These are phyloP conservation scores for Cremastobaeus sp. DNA, from an alignment of 2,888 invertebrate genomes.

Conservation along the genomic window DNA sequence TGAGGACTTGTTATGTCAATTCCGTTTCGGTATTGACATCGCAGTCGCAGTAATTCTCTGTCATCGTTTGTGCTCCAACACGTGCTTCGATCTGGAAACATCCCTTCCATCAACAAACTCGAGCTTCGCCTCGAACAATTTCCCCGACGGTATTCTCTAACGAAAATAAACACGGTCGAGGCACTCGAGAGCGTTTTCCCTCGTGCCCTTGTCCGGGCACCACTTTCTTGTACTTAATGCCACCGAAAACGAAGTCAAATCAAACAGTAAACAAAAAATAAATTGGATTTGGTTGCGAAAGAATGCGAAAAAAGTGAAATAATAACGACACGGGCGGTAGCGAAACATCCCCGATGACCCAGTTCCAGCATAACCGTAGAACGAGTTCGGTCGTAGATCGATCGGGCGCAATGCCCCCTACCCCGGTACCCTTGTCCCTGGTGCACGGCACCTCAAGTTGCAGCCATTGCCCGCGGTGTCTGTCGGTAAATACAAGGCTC, in stretches of 20 bases:
- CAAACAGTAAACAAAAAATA: conserved; percentile 12
- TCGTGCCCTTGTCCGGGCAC: neutral
- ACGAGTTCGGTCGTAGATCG: conserved; percentile 36
- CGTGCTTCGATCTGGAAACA: conserved; percentile 49
- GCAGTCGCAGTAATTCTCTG: conserved; percentile 7
- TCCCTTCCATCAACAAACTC: conserved; percentile 45
- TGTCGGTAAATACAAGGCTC: conserved; percentile 64
- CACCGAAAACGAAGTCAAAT: conserved; percentile 17
- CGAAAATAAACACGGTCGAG: conserved; percentile 39
- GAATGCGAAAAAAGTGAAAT: conserved; percentile 9
- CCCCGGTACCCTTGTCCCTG: conserved; percentile 51
- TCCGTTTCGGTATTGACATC: neutral
- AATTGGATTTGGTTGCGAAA: conserved; percentile 7
- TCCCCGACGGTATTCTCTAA: conserved; percentile 29
- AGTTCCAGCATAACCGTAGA: conserved; percentile 38
- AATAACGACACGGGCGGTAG: conserved; percentile 21
- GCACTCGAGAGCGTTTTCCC: conserved; percentile 19
- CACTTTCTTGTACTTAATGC: conserved; percentile 21
- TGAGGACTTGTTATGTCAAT: neutral
- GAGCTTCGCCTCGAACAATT: conserved; percentile 37
- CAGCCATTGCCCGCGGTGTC: conserved; percentile 61
- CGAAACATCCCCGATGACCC: conserved; percentile 48
- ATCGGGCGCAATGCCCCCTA: conserved; percentile 37
- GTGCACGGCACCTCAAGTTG: conserved; percentile 60
- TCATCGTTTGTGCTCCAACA: conserved; percentile 29